These are phyloP conservation scores for Myopa testacea DNA, from an alignment of 2,888 invertebrate species.

Conservation along the genomic window DNA sequence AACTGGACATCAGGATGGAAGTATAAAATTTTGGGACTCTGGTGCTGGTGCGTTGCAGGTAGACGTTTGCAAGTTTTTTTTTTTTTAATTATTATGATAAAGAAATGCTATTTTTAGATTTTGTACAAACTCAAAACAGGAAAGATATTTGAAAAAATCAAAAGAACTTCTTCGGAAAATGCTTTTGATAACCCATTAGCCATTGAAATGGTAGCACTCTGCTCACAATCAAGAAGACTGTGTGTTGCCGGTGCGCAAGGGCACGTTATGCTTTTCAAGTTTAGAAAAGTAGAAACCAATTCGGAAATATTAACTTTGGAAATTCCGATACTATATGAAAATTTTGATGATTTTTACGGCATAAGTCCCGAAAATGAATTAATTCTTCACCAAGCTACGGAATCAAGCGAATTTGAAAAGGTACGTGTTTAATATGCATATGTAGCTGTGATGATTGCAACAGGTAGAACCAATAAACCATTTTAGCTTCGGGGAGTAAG, in stretches of 20 bases:
- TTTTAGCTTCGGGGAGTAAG: neutral
- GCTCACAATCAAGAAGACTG: constrained; percentile 90
- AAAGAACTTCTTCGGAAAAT: constrained; percentile 73
- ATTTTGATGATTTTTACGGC: constrained; percentile 81
- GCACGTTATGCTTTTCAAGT: constrained; percentile 95
- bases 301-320: constrained; percentile 85
- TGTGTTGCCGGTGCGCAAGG: constrained; percentile 92
- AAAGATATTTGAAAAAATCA: constrained; percentile 76
- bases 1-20: constrained; percentile 99
- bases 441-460: neutral
- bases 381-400: constrained; percentile 71
- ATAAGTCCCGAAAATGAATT: constrained; percentile 86
- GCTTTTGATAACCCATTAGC: constrained; percentile 89
- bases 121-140: constrained; percentile 98
- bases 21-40: constrained; percentile 99
- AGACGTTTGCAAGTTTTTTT: constrained; percentile 6
- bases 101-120: constrained; percentile 68
- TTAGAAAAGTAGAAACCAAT: constrained; percentile 89
- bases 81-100: neutral
- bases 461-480: neutral
- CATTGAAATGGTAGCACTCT: constrained; percentile 89
- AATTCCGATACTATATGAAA: constrained; percentile 87
- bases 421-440: constrained; percentile 46
- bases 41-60: constrained; percentile 93
- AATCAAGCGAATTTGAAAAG: constrained; percentile 63